These are phyloP conservation scores for Cantharis rustica DNA, from an alignment of 2,888 invertebrate genomes.

Conservation along the genomic window DNA sequence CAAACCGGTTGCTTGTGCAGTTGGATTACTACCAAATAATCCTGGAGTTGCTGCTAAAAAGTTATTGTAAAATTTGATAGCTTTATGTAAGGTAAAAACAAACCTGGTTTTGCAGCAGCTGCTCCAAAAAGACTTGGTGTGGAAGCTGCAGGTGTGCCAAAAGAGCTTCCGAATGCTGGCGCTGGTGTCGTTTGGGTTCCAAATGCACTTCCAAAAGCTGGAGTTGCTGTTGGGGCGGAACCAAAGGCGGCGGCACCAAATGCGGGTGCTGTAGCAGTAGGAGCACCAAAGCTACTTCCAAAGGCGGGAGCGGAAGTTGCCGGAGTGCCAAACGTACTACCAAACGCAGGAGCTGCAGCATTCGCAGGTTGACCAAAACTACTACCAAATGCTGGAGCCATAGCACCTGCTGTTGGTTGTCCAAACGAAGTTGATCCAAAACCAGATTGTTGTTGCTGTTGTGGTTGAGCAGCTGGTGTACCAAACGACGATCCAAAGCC, in stretches of 20 bases:
- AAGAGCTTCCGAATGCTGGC: constrained; percentile 53
- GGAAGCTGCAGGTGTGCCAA: constrained; percentile 43
- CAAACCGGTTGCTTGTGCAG: constrained; percentile 41
- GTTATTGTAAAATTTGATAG: constrained; percentile 33
- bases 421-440: constrained; percentile 55
- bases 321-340: constrained; percentile 39
- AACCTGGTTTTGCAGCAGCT: constrained; percentile 36
- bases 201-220: constrained; percentile 42
- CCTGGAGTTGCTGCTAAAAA: constrained; percentile 41
- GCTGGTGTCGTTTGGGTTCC: constrained; percentile 38
- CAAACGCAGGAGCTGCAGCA: constrained; percentile 35
- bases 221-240: constrained; percentile 32
- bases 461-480: constrained; percentile 42
- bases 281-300: constrained; percentile 38
- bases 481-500: constrained; percentile 61
- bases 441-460: constrained; percentile 52
- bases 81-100: constrained; percentile 44
- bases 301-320: constrained; percentile 57
- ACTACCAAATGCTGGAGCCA: constrained; percentile 41
- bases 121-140: constrained; percentile 43
- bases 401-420: constrained; percentile 30
- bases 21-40: constrained; percentile 56
- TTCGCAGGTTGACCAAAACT: constrained; percentile 45
- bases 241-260: constrained; percentile 46
- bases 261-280: constrained; percentile 52